phyloP scores from a whole-genome alignment of 2,888 invertebrate species.

The Lingula anatina region DNA sequence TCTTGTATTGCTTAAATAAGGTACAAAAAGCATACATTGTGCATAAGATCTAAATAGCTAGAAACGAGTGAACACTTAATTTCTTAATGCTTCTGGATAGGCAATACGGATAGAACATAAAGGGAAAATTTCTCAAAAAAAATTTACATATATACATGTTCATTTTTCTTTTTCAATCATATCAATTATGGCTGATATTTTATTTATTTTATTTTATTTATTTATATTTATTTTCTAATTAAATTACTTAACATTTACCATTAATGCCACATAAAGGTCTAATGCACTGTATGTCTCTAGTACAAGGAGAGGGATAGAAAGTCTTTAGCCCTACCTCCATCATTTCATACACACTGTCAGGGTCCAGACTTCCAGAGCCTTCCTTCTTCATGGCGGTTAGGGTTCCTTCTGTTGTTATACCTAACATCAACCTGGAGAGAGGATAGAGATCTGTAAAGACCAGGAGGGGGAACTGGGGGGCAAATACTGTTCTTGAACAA shows the following conservation, averaged over 20 bases:
- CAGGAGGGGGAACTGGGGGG: too few species aligned
- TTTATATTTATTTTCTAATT: background rate
- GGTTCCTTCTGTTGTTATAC: conserved; percentile 58
- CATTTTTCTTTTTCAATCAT: background rate
- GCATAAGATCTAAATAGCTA: too few species aligned
- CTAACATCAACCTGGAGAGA: conserved; percentile 69
- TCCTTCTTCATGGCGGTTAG: conserved; percentile 45
- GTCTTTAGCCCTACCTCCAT: conserved; percentile 25
- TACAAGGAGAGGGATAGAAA: too few species aligned
- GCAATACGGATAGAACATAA: background rate
- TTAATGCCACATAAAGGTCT: too few species aligned
- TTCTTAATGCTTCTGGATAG: too few species aligned
- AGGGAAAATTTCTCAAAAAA: background rate
- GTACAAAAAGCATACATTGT: too few species aligned
- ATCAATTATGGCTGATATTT: background rate
- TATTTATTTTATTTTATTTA: background rate
- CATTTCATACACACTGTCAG: conserved; percentile 45
- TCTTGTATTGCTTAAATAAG: too few species aligned
- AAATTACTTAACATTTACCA: background rate
- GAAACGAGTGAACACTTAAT: background rate
- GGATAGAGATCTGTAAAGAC: too few species aligned
- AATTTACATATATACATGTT: background rate
- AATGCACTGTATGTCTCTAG: too few species aligned
- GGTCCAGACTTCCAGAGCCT: conserved; percentile 46
- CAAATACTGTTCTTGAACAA: too few species aligned